phyloP scores from a whole-genome alignment of 2,113 vertebrate species.

The Oxyura jamaicensis region DNA sequence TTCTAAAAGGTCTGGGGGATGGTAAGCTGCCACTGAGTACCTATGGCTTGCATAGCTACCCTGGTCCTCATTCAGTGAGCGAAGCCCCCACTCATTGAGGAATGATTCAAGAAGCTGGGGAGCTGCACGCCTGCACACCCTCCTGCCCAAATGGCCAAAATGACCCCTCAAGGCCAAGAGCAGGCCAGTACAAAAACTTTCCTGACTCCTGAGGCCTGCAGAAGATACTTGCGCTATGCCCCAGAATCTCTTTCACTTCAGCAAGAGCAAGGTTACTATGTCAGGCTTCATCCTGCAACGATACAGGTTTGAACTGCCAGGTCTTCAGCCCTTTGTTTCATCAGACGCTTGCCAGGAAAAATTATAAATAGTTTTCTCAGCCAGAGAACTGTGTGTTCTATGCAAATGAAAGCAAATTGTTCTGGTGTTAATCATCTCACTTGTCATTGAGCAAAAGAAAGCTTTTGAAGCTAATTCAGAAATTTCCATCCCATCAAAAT shows the following conservation, averaged over 20 bases:
- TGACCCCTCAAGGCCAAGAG: background rate
- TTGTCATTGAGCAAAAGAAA: background rate
- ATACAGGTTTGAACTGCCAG: background rate
- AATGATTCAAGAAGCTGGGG: background rate
- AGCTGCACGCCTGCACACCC: background rate
- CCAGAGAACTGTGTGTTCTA: background rate
- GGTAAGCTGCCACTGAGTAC: background rate
- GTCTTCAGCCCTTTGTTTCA: background rate
- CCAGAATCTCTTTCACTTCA: background rate
- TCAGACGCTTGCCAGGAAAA: constrained; percentile 20
- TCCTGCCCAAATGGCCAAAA: background rate
- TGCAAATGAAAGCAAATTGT: constrained; percentile 26
- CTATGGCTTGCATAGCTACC: background rate
- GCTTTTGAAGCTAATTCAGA: constrained; percentile 22
- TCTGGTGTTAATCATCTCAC: constrained; percentile 12
- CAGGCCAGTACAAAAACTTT: background rate
- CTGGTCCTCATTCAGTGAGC: no score
- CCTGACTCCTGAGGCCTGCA: background rate
- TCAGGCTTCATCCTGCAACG: background rate
- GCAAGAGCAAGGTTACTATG: background rate
- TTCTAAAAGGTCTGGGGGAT: background rate
- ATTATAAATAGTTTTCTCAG: background rate
- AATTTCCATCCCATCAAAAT: background rate
- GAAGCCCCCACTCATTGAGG: background rate
- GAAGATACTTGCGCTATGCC: background rate